A percentile compares a stretch with the other conserved stretches of the same genome.
These are phyloP conservation scores for Holothuria glaberrima DNA, from an alignment of 35 echinoderm and acorn worm species.

Conservation along the genomic window DNA sequence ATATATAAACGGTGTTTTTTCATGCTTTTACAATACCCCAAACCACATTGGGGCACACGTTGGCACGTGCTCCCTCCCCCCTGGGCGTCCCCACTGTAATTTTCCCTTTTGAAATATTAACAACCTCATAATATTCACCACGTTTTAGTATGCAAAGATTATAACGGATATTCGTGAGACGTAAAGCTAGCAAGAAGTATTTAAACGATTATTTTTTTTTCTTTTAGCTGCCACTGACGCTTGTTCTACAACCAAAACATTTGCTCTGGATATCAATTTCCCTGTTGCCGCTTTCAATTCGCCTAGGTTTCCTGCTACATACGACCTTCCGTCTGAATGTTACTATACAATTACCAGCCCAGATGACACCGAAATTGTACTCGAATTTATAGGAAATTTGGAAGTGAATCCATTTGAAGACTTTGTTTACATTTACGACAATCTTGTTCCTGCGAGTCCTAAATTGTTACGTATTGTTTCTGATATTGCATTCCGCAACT, in stretches of 20 bases:
- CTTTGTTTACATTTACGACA: conserved; percentile 21
- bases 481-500: no score
- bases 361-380: neutral
- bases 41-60: no score
- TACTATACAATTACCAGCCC: neutral
- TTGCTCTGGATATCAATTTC: neutral
- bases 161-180: neutral
- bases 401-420: neutral
- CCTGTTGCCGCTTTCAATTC: neutral
- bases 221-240: neutral
- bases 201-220: neutral
- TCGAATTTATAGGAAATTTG: neutral
- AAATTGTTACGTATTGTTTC: neutral
- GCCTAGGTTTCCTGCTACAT: neutral
- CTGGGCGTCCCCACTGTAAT: no score
- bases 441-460: neutral
- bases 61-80: no score
- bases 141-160: no score
- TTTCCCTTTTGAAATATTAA: no score
- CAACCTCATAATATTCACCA: no score
- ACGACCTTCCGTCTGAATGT: neutral
- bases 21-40: no score
- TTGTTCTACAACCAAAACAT: neutral
- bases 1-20: no score
- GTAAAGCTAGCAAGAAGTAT: neutral